These are phyloP conservation scores for Scylla paramamosain DNA, from an alignment of 1,140 invertebrate species.

Conservation along the genomic window DNA sequence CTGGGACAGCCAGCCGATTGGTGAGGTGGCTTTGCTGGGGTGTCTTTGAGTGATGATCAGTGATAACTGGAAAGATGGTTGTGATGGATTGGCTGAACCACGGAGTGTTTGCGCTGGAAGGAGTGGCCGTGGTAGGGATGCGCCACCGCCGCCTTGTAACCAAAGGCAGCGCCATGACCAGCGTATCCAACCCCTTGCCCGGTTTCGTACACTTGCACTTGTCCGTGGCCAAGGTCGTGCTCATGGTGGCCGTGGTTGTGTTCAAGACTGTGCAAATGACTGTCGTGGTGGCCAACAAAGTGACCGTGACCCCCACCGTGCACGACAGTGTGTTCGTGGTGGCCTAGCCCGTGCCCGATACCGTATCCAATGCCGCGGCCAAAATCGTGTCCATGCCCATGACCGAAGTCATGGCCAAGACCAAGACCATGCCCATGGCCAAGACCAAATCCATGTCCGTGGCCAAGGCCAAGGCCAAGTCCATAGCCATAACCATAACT, in stretches of 20 bases:
- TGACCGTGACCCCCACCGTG: not conserved
- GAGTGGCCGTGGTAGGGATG: slow-evolving; percentile 46
- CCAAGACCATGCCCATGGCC: not conserved
- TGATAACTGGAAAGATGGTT: not conserved
- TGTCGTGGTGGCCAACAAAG: not conserved
- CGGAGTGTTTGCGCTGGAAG: not conserved
- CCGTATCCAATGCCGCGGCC: not conserved
- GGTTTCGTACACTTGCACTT: not conserved
- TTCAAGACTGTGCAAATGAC: not conserved
- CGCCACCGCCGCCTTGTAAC: slow-evolving; percentile 40
- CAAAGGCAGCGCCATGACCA: not conserved
- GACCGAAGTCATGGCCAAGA: slow-evolving; percentile 9
- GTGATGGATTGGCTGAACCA: not conserved
- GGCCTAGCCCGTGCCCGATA: slow-evolving; percentile 24
- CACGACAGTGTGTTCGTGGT: not conserved
- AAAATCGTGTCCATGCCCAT: not conserved
- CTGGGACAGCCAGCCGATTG: no score
- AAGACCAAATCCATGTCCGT: not conserved
- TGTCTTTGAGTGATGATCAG: not conserved
- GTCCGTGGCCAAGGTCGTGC: slow-evolving; percentile 25
- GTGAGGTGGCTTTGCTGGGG: not conserved
- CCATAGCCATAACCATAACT: slow-evolving; percentile 28
- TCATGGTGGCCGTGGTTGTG: not conserved
- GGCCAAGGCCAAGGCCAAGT: not conserved
- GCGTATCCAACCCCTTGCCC: not conserved